Conservation (phyloP, 30 jellyfish, hydroid and myxozoan genomes). For the Nemopilema nomurai region DNA sequence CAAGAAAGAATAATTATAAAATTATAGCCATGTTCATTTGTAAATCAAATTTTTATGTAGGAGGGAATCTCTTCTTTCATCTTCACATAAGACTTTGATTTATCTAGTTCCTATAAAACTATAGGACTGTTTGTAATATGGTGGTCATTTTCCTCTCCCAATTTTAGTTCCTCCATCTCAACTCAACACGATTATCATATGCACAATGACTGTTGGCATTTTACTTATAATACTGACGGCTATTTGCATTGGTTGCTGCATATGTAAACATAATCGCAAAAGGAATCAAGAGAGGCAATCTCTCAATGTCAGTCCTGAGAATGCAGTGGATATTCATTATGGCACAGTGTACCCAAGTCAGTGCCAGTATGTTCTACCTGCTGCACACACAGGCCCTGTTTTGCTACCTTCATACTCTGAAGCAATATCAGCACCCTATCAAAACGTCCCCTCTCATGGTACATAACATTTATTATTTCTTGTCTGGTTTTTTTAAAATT, state of each 20-base stretch:
- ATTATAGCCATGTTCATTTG: no score
- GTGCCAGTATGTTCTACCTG: not conserved
- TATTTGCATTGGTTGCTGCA: not conserved
- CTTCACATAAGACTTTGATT: no score
- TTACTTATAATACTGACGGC: not conserved
- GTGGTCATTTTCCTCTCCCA: no score
- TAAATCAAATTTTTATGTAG: no score
- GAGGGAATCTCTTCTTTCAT: no score
- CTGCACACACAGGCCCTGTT: not conserved
- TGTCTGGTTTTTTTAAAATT: no score
- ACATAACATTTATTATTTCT: not conserved
- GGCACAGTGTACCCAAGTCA: not conserved
- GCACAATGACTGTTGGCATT: not conserved
- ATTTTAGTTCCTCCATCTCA: no score
- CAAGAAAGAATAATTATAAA: no score
- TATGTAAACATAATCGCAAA: not conserved
- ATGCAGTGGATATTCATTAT: not conserved
- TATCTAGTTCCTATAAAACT: no score
- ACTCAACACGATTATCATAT: not conserved
- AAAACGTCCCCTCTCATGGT: not conserved
- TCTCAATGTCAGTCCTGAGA: not conserved
- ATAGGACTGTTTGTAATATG: no score
- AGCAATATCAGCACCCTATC: conserved; percentile 9
- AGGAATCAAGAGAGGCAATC: not conserved
- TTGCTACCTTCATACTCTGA: conserved; percentile 1